A percentile compares a stretch with the other conserved stretches of the same genome.
phyloP scores from a whole-genome alignment of 2,888 invertebrate genomes.

The Bimastos eiseni region DNA sequence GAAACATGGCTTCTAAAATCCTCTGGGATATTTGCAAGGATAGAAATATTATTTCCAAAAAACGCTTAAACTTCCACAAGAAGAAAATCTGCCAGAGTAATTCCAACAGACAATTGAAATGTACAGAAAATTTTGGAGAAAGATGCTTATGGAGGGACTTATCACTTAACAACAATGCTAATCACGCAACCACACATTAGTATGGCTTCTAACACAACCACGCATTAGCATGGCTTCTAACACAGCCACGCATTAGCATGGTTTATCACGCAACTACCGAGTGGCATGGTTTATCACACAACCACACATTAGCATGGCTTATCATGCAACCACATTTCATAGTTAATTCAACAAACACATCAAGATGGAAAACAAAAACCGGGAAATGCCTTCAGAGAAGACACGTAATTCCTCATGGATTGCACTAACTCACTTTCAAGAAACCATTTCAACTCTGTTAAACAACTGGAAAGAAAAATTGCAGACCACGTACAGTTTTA shows the following conservation, averaged over 20 bases:
- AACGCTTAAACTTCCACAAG: too few relatives aligned
- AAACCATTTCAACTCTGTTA: background rate
- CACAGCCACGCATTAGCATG: too few relatives aligned
- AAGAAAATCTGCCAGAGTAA: background rate
- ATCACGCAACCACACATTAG: too few relatives aligned
- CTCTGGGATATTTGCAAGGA: too few relatives aligned
- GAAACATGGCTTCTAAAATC: too few relatives aligned
- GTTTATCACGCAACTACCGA: background rate
- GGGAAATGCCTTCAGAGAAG: background rate
- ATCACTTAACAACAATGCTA: too few relatives aligned
- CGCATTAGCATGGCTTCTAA: too few relatives aligned
- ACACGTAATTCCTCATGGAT: background rate
- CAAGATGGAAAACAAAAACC: background rate
- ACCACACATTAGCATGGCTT: background rate
- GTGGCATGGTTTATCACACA: too few relatives aligned
- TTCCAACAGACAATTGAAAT: background rate
- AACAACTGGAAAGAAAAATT: background rate
- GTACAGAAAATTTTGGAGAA: too few relatives aligned
- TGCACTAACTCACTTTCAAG: background rate
- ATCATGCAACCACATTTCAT: background rate
- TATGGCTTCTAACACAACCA: background rate
- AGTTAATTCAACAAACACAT: background rate
- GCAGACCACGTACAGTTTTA: background rate
- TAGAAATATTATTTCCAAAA: background rate
- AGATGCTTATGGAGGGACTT: too few relatives aligned